Base-by-base conservation (phyloP, 92 coral and sea anemone genomes). In the Paramuricea clavata region DNA sequence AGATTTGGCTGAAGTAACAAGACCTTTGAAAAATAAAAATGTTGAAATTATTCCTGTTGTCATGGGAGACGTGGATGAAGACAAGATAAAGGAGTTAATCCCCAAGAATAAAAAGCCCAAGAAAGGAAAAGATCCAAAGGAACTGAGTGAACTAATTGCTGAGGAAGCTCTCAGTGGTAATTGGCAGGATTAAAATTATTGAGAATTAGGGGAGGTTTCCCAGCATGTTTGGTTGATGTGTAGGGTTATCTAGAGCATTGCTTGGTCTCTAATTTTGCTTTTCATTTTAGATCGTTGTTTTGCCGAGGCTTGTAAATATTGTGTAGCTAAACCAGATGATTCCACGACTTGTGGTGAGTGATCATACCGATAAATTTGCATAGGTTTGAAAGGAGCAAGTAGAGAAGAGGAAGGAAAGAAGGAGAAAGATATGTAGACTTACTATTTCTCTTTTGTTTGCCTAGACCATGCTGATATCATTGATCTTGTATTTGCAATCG, bases 1-100 rank as follows among this genome's bases (percentile, higher is more conserved):
- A 0, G 61, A 76, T 12, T 88, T 87, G 19, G 36, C 33, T 71
- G 85, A 92, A 25, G 93, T 90, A 21, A 92, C 95, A 1, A 69
- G 86, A 64, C 91, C 83, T 17, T 52, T 95, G 60, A 95, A 89
- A 25, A 75, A 87, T 12, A 86, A 85, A 69, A 86, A 89, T 19
- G 92, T 94, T 22, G 89, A 83, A 54, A 85, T 95, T 43, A 78
- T 95, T 42, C 94, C 98, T 4, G 98, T 95, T 26, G 90, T 95
- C 27, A 74, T 95, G 70, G 94, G 95, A 11, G 76, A 62, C 21
- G 93, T 87, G 31, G 93, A 88, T 81, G 92, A 91, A 19, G 82
- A 82, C 50, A 93, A 97, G 89, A 78, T 94, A 83, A 91, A 85
- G 52, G 88, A 72, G 8, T 41, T 79, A 44, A 87, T 90, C 19